Conservation (phyloP, 2,113 vertebrate genomes). For the Myiagra hebetior region DNA sequence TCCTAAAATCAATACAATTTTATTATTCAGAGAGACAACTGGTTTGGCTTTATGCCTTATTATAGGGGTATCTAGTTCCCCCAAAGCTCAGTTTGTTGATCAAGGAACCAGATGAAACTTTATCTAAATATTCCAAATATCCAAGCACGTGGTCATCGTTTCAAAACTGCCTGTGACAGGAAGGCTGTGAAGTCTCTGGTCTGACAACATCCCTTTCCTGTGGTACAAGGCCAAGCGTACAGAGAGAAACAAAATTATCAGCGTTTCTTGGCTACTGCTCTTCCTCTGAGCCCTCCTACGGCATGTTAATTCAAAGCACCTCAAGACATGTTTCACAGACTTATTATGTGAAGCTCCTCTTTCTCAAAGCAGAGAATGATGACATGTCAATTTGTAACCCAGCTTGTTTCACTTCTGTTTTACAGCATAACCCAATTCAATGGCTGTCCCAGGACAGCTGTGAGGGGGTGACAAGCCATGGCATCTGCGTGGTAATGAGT, state of each 20-base stretch:
- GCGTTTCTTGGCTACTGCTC: not conserved
- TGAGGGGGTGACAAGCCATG: not conserved
- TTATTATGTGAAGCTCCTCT: not conserved
- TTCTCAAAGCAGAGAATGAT: not conserved
- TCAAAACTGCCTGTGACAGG: not conserved
- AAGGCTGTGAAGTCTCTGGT: not conserved
- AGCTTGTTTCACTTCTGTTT: not conserved
- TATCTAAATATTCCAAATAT: not conserved
- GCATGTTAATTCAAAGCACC: not conserved
- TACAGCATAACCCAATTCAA: accelerated
- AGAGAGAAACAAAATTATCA: not conserved
- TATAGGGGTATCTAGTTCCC: not conserved
- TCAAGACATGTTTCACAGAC: not conserved
- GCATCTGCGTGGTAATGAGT: not conserved
- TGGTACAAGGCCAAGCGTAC: not conserved
- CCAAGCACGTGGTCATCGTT: not conserved
- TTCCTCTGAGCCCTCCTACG: not conserved
- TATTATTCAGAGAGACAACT: not conserved
- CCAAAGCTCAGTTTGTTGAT: not conserved
- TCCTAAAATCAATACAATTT: not conserved
- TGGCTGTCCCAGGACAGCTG: not conserved
- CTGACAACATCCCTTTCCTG: not conserved
- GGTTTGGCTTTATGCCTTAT: not conserved
- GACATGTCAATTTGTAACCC: not conserved
- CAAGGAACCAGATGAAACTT: not conserved